phyloP scores from a whole-genome alignment of 2,797 vertebrate species.

The Streptopelia turtur region DNA sequence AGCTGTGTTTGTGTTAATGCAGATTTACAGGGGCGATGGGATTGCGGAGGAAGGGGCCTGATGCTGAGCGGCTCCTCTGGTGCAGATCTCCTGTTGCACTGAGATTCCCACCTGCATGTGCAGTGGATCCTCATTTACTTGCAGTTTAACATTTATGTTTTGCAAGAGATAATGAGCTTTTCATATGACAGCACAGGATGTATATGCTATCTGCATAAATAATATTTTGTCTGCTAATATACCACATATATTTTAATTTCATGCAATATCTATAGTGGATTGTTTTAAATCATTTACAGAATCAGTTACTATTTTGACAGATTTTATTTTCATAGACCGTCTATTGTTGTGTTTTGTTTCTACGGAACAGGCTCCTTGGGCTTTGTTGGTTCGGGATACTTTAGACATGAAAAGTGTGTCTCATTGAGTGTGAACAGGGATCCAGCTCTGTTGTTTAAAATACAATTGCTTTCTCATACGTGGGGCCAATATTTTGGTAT shows the following conservation, averaged over 20 bases:
- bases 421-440: background rate
- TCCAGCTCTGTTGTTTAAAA: background rate
- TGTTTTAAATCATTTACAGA: background rate
- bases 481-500: background rate
- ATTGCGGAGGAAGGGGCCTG: fast-evolving
- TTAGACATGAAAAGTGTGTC: background rate
- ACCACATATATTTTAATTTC: background rate
- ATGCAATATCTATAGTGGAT: background rate
- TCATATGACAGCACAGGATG: background rate
- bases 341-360: background rate
- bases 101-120: background rate
- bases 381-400: background rate
- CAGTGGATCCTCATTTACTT: background rate
- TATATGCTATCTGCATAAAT: background rate
- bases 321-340: background rate
- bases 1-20: fast-evolving
- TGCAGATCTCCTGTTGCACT: background rate
- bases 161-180: background rate
- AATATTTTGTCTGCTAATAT: background rate
- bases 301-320: background rate
- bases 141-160: background rate
- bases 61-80: background rate
- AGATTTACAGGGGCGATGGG: fast-evolving
- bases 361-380: background rate
- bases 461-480: background rate